Percentiles rank a stretch among this genome's conserved stretches.
Evolutionary conservation across 2,113 vertebrate genomes (phyloP).

Genomic region (Hippocampus guttulatus): DNA sequence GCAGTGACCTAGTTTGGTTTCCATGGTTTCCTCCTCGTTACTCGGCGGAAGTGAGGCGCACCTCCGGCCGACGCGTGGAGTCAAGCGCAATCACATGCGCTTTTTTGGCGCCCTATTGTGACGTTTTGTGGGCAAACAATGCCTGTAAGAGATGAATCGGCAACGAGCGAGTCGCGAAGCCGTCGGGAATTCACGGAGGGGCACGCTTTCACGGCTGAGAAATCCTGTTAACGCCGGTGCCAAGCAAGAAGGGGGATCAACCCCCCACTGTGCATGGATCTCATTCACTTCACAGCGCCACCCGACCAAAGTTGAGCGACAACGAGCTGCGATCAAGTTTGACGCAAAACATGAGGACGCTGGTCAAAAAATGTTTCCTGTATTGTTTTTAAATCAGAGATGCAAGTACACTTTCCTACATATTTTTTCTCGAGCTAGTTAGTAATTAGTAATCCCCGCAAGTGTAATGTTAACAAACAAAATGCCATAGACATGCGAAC

Average conservation of each 20-base stretch:
- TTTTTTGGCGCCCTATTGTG: neutral
- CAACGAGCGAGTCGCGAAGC: constrained; percentile 53
- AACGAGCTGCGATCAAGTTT: too few relatives aligned
- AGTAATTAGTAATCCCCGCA: too few relatives aligned
- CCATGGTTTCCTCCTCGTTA: constrained; percentile 64
- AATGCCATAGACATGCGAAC: too few relatives aligned
- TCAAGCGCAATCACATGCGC: constrained; percentile 26
- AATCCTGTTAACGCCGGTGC: constrained; percentile 67
- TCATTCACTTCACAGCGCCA: constrained; percentile 21
- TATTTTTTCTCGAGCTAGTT: too few relatives aligned
- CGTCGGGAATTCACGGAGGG: constrained; percentile 49
- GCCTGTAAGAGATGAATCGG: constrained; percentile 20
- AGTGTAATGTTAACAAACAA: too few relatives aligned
- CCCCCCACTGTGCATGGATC: constrained; percentile 54
- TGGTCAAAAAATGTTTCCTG: too few relatives aligned
- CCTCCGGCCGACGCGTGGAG: constrained; percentile 29
- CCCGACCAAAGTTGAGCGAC: constrained; percentile 1
- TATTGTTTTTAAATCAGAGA: too few relatives aligned
- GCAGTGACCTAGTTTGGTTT: constrained; percentile 76
- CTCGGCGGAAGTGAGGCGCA: constrained; percentile 13
- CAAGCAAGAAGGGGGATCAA: constrained; percentile 52
- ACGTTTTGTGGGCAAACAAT: constrained; percentile 39
- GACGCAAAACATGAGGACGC: too few relatives aligned
- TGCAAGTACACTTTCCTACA: too few relatives aligned
- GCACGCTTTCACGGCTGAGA: constrained; percentile 64